A percentile compares a stretch with the other conserved stretches of the same genome.
phyloP scores from a whole-genome alignment of 2,888 invertebrate species.

The Trichopoda pennipes region DNA sequence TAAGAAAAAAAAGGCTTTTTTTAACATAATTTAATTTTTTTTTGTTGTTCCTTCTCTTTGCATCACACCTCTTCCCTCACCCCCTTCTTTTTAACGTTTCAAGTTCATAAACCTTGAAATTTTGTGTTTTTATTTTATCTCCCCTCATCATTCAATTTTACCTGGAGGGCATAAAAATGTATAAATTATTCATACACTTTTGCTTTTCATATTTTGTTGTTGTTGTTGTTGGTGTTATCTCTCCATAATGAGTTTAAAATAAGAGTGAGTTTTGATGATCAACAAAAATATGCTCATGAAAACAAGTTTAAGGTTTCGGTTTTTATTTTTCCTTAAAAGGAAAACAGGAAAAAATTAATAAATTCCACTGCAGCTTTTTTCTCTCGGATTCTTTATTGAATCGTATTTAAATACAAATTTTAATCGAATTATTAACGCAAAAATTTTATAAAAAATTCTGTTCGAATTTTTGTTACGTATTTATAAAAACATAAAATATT shows the following conservation, averaged over 20 bases:
- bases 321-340: background rate
- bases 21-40: constrained; percentile 43
- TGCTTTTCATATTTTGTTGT: constrained; percentile 35
- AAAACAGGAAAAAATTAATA: background rate
- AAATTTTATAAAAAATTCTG: too few relatives aligned
- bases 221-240: background rate
- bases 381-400: background rate
- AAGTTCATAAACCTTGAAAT: constrained; percentile 20
- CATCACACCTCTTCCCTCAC: background rate
- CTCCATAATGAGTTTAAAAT: constrained; percentile 20
- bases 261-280: background rate
- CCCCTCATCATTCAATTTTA: constrained; percentile 19
- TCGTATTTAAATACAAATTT: background rate
- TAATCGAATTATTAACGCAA: background rate
- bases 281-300: constrained; percentile 19
- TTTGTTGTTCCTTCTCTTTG: background rate
- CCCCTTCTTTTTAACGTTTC: background rate
- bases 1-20: constrained; percentile 38
- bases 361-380: background rate
- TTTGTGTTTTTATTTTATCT: background rate
- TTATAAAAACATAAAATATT: too few relatives aligned
- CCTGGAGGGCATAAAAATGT: constrained; percentile 30
- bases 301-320: constrained; percentile 9
- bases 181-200: constrained; percentile 45
- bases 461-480: too few relatives aligned